Evolutionary conservation across 92 coral and sea anemone species (phyloP).

Genomic region (Montipora capitata): DNA sequence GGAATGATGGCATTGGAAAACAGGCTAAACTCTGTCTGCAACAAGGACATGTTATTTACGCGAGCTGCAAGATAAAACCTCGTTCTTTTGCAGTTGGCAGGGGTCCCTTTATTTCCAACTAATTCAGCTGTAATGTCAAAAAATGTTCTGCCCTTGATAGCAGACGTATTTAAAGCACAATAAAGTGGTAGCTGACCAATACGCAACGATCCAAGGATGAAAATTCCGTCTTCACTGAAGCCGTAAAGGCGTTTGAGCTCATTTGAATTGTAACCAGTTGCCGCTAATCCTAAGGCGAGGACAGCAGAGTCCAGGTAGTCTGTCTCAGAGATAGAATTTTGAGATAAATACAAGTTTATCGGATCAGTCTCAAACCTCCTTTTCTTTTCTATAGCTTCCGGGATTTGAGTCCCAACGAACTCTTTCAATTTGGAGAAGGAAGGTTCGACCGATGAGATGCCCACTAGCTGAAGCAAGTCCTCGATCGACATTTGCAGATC

Average conservation of each 20-base stretch:
- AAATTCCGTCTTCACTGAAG: background rate
- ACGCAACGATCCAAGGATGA: slow-evolving; percentile 40
- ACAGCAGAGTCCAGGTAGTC: slow-evolving; percentile 47
- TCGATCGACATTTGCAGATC: slow-evolving; percentile 47
- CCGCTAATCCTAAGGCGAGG: slow-evolving; percentile 41
- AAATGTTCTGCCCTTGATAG: slow-evolving; percentile 44
- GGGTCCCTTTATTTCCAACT: slow-evolving; percentile 48
- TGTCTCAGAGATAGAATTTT: slow-evolving; percentile 51
- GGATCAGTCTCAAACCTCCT: slow-evolving; percentile 67
- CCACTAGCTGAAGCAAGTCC: slow-evolving; percentile 47
- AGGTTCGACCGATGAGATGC: slow-evolving; percentile 39
- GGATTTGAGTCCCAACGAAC: slow-evolving; percentile 31
- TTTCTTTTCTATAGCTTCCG: slow-evolving; percentile 18
- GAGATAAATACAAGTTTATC: slow-evolving; percentile 39
- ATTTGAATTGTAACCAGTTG: slow-evolving; percentile 33
- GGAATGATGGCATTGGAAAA: slow-evolving; percentile 58
- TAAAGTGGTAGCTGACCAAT: slow-evolving; percentile 53
- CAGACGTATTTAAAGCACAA: slow-evolving; percentile 50
- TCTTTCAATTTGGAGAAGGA: slow-evolving; percentile 65
- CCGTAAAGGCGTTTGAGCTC: slow-evolving; percentile 53
- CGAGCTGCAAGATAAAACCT: slow-evolving; percentile 69
- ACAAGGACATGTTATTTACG: slow-evolving; percentile 17
- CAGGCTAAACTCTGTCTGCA: slow-evolving; percentile 38
- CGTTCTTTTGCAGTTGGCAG: slow-evolving; percentile 53
- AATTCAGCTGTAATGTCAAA: slow-evolving; percentile 47